A percentile compares a stretch with the other conserved stretches of the same genome.
Evolutionary conservation across 2,113 vertebrate genomes (phyloP).

Genomic region (Calidris pygmaea): DNA sequence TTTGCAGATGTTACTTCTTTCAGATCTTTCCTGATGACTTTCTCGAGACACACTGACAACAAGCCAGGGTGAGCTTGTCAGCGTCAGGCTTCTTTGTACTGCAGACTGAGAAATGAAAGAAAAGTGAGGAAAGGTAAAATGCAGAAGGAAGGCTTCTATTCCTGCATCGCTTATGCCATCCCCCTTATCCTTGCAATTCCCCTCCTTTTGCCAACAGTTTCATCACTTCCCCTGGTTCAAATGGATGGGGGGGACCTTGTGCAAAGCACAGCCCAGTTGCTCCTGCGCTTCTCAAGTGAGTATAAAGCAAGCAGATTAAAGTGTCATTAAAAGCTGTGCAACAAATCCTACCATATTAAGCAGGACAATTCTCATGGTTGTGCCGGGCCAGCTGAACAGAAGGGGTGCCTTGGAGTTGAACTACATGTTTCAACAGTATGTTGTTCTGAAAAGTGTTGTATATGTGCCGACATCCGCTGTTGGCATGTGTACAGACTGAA

Average conservation of each 20-base stretch:
- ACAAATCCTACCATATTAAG: slow-evolving; percentile 13
- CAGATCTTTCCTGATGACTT: neutral
- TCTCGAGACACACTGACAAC: neutral
- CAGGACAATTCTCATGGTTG: neutral
- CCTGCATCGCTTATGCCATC: neutral
- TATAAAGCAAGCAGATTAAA: slow-evolving; percentile 16
- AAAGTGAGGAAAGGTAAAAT: neutral
- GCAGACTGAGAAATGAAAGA: neutral
- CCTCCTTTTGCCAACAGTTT: neutral
- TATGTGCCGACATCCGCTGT: slow-evolving; percentile 66
- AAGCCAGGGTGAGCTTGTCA: neutral
- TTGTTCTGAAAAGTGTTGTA: slow-evolving; percentile 65
- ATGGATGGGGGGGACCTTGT: neutral
- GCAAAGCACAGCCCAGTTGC: neutral
- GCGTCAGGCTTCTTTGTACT: neutral
- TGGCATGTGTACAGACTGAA: slow-evolving; percentile 32
- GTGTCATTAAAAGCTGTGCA: slow-evolving; percentile 7
- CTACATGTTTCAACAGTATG: slow-evolving; percentile 58
- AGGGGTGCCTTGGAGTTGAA: slow-evolving; percentile 51
- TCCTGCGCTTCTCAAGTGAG: neutral
- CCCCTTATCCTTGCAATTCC: neutral
- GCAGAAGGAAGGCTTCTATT: neutral
- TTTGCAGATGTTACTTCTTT: neutral
- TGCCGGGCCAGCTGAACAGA: slow-evolving; percentile 19
- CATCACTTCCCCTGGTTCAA: neutral